Percentiles rank a stretch among this genome's conserved stretches.
Conservation (phyloP, 2,797 vertebrate species). For the Falco novaeseelandiae region DNA sequence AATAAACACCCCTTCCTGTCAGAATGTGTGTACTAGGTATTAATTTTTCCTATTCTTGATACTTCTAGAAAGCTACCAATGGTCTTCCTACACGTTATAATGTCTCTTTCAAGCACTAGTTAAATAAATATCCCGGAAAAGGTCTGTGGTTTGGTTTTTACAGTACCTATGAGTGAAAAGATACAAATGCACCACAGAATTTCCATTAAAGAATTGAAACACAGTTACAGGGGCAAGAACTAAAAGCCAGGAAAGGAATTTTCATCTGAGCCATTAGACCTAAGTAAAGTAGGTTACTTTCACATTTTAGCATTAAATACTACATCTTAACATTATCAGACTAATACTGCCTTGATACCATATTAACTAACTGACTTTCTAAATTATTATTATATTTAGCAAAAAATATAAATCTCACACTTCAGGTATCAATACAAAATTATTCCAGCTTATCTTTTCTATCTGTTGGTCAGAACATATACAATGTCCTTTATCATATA, state of each 20-base stretch:
- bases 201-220: background rate
- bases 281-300: background rate
- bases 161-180: background rate
- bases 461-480: background rate
- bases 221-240: background rate
- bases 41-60: background rate
- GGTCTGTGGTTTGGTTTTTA: background rate
- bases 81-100: background rate
- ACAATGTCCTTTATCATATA: background rate
- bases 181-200: background rate
- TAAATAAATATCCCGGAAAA: background rate
- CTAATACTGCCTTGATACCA: background rate
- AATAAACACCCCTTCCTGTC: background rate
- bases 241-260: background rate
- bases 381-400: background rate
- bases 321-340: background rate
- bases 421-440: background rate
- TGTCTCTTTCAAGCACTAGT: background rate
- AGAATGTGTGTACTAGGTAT: background rate
- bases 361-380: background rate
- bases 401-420: background rate
- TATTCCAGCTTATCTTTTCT: background rate
- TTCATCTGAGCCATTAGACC: background rate
- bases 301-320: background rate
- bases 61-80: background rate